Conservation (phyloP, 2,888 invertebrate species). For the Carabus problematicus region DNA sequence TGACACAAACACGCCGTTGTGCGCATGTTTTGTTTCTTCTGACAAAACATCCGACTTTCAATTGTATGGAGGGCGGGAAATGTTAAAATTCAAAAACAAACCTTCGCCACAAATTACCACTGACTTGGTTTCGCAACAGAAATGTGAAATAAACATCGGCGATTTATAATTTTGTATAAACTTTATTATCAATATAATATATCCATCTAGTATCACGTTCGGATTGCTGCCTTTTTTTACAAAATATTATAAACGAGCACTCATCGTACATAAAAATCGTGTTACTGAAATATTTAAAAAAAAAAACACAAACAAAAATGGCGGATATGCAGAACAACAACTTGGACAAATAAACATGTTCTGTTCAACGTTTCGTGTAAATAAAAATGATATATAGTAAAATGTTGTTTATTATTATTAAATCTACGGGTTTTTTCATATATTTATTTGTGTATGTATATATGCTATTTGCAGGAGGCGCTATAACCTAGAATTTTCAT, state of each 20-base stretch:
- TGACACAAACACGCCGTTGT: neutral
- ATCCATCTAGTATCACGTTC: constrained; percentile 33
- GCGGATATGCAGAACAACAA: too few species aligned
- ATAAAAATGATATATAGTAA: constrained; percentile 38
- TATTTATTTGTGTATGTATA: constrained; percentile 31
- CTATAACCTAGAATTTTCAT: constrained; percentile 33
- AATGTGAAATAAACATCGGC: neutral
- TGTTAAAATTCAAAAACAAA: constrained; percentile 28
- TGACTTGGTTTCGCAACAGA: neutral
- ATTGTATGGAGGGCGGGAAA: neutral
- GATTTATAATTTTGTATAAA: constrained; percentile 13
- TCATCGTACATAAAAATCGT: neutral
- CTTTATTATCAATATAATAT: constrained; percentile 15
- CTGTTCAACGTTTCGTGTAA: neutral
- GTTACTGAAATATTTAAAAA: too few species aligned
- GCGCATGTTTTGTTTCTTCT: neutral
- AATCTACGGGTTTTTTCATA: constrained; percentile 32
- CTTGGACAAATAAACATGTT: too few species aligned
- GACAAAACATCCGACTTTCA: neutral
- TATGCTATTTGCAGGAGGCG: constrained; percentile 17
- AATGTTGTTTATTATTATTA: constrained; percentile 33
- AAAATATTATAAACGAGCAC: constrained; percentile 26
- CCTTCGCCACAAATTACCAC: neutral
- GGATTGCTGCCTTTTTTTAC: constrained; percentile 20
- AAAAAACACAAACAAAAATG: too few species aligned